Evolutionary conservation across 2,888 invertebrate species (phyloP), one percentile per base, ranked within the genome.

Genomic region (Eupeodes luniger): DNA sequence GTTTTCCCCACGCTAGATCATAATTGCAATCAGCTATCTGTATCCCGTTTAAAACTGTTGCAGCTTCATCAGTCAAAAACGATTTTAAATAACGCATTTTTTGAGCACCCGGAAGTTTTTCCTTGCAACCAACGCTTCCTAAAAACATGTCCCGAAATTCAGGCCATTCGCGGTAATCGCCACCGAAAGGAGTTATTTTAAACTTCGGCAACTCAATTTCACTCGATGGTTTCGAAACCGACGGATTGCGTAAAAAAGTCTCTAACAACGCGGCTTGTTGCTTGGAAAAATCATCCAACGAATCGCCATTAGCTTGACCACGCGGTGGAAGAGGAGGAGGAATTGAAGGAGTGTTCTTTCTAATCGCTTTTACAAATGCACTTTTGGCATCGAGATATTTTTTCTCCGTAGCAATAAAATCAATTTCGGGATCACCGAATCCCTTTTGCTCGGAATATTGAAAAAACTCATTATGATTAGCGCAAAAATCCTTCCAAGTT

Each of bases 1-100:
- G 74, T 51, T 75, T 75, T 62, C 51, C 62, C 62, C 74, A 75
- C 6, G 75, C 75, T 51, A 53, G 62, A n/a, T 51, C 16, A 47
- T 75, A 75, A 51, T 75, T 75, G 7, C 34, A 62, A 27, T 75
- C 61, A 2, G 75, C 47, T 47, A 47, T 51, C 1, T 69, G 40
- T 5, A 69, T 27, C n/a, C 53, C n/a, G 53, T 19, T 16, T 61
- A 66, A 47, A 66, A 40, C 11, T 53, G 53, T 53, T n/a, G 53
- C 16, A 1, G 53, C 53, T 0, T 53, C 47, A 49, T 12, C 47
- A 19, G 0, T 49, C 27, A 19, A 19, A 19, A 19, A 19, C 1
- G 19, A 19, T 19, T 19, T 19, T 1, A 19, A 1, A 1, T 19
- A 19, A 19, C 19, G 19, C 19, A 19, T 0, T 19, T 19, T 19